These are phyloP conservation scores for Spondyliosoma cantharus DNA, from an alignment of 2,797 vertebrate species.

Conservation along the genomic window DNA sequence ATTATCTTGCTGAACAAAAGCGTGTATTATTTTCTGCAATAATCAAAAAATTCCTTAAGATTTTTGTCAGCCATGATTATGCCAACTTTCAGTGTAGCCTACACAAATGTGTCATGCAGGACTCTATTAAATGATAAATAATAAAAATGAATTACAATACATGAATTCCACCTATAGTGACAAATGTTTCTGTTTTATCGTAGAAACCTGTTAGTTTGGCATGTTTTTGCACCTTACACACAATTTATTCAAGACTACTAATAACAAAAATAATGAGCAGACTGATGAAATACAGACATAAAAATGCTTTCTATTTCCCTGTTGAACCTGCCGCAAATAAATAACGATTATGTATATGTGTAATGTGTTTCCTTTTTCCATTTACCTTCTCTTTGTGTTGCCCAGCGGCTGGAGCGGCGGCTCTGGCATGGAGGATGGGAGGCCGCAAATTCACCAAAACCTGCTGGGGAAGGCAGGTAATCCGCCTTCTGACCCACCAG, in stretches of 20 bases:
- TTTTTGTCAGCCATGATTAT: too few relatives aligned
- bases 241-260: neutral
- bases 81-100: too few relatives aligned
- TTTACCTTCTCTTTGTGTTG: slow-evolving; percentile 75
- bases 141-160: neutral
- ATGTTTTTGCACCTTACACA: neutral
- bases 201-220: neutral
- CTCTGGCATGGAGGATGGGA: slow-evolving; percentile 64
- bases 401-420: slow-evolving; percentile 60
- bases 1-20: too few relatives aligned
- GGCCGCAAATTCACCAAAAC: slow-evolving; percentile 60
- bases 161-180: neutral
- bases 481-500: slow-evolving; percentile 60
- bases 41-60: too few relatives aligned
- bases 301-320: neutral
- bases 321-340: neutral
- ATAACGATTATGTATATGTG: neutral
- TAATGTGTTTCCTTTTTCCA: neutral
- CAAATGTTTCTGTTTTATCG: neutral
- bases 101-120: too few relatives aligned
- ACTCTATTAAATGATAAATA: neutral
- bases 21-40: too few relatives aligned
- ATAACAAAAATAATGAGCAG: neutral
- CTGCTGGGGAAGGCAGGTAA: slow-evolving; percentile 51
- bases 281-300: neutral